phyloP scores from a whole-genome alignment of 2,888 invertebrate genomes.

The Scelioninae gen. 2 region DNA sequence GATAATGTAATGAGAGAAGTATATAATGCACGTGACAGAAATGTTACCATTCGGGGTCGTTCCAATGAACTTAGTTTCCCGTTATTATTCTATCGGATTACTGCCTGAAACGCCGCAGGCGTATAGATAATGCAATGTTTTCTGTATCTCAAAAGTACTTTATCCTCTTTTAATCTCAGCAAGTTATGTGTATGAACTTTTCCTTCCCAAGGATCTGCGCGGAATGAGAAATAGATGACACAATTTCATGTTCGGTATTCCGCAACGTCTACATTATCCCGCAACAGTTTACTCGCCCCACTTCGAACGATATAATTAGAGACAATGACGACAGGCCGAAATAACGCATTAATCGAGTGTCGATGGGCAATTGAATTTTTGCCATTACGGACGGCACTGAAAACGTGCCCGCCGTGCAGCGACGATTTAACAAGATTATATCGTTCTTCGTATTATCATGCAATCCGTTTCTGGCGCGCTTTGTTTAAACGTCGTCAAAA shows the following conservation, averaged over 20 bases:
- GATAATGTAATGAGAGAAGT: conserved; percentile 46
- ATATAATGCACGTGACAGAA: conserved; percentile 56
- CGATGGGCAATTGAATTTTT: conserved; percentile 6
- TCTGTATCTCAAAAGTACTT: conserved; percentile 51
- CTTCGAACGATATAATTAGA: conserved; percentile 25
- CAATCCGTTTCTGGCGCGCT: conserved; percentile 5
- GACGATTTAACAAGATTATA: conserved; percentile 20
- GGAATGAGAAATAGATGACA: conserved; percentile 50
- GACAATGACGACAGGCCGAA: background rate
- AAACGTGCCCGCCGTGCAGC: conserved; percentile 1
- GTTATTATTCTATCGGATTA: conserved; percentile 57
- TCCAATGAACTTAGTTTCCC: conserved; percentile 45
- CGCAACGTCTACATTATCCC: background rate
- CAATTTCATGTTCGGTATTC: conserved; percentile 27
- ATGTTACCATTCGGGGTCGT: conserved; percentile 28
- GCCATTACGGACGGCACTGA: conserved; percentile 5
- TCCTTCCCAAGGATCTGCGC: conserved; percentile 13
- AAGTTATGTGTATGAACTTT: conserved; percentile 50
- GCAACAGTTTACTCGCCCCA: background rate
- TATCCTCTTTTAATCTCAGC: conserved; percentile 51
- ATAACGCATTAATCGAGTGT: conserved; percentile 1
- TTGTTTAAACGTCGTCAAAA: conserved; percentile 23
- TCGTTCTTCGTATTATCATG: conserved; percentile 6
- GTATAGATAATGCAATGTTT: conserved; percentile 55
- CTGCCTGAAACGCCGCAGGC: conserved; percentile 40